Evolutionary conservation across 35 echinoderm and acorn worm species (phyloP).

Genomic region (Holothuria glaberrima): DNA sequence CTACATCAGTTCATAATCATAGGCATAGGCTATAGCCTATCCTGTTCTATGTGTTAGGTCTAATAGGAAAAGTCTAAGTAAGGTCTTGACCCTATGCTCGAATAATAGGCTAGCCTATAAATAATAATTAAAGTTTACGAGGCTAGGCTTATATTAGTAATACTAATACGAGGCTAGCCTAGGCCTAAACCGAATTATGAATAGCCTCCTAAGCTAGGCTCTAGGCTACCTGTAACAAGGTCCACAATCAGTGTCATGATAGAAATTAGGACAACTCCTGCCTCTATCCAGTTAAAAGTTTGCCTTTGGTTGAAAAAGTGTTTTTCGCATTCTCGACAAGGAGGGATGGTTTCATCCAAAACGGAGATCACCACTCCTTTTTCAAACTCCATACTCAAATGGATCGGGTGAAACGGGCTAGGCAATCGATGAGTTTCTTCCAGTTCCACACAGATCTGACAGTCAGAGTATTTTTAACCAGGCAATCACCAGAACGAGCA

Average conservation of each 20-base stretch:
- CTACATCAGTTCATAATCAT: too few species aligned
- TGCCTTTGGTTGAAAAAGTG: constrained; percentile 68
- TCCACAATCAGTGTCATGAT: constrained; percentile 76
- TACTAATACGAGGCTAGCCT: not conserved
- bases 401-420: too few species aligned
- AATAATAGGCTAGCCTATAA: not conserved
- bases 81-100: not conserved
- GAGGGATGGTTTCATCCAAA: constrained; percentile 71
- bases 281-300: constrained; percentile 85
- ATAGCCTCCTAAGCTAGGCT: not conserved
- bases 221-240: constrained; percentile 76
- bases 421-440: too few species aligned
- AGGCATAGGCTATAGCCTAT: too few species aligned
- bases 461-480: too few species aligned
- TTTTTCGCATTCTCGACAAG: constrained; percentile 76
- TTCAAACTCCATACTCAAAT: not conserved
- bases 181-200: not conserved
- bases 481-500: too few species aligned
- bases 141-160: not conserved
- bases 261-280: constrained; percentile 79
- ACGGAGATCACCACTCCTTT: not conserved
- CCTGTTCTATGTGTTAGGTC: too few species aligned
- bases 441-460: too few species aligned
- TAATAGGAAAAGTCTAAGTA: too few species aligned
- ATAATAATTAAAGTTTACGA: not conserved